Evolutionary conservation across 2,888 invertebrate species (phyloP).

Genomic region (Molanna angustata): DNA sequence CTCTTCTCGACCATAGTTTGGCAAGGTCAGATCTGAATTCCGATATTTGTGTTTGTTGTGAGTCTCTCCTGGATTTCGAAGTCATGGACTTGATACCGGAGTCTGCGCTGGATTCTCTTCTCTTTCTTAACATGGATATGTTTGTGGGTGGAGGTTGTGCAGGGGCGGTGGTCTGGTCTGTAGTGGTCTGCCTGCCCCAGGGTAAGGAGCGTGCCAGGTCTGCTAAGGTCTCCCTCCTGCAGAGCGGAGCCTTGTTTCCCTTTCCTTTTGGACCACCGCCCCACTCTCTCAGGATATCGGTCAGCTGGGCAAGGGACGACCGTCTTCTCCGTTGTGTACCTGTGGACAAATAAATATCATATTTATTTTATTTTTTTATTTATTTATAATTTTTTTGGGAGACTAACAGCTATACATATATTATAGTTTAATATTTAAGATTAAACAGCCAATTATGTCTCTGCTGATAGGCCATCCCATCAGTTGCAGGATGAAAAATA

Average conservation of each 20-base stretch:
- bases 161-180: conserved; percentile 50
- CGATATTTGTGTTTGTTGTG: conserved; percentile 61
- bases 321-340: conserved; percentile 71
- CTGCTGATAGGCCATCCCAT: no score
- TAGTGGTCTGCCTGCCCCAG: conserved; percentile 66
- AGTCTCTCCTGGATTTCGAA: conserved; percentile 67
- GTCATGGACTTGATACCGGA: conserved; percentile 77
- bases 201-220: conserved; percentile 83
- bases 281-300: conserved; percentile 87
- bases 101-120: conserved; percentile 86
- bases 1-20: conserved; percentile 66
- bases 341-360: conserved; percentile 34
- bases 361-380: no score
- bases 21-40: conserved; percentile 71
- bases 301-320: conserved; percentile 83
- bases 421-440: no score
- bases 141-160: conserved; percentile 42
- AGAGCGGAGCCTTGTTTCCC: conserved; percentile 63
- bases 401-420: no score
- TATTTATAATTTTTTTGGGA: no score
- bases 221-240: conserved; percentile 82
- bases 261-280: conserved; percentile 63
- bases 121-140: conserved; percentile 60
- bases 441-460: no score
- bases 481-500: no score